Conservation (phyloP, 1,140 invertebrate genomes). For the Ips nitidus region DNA sequence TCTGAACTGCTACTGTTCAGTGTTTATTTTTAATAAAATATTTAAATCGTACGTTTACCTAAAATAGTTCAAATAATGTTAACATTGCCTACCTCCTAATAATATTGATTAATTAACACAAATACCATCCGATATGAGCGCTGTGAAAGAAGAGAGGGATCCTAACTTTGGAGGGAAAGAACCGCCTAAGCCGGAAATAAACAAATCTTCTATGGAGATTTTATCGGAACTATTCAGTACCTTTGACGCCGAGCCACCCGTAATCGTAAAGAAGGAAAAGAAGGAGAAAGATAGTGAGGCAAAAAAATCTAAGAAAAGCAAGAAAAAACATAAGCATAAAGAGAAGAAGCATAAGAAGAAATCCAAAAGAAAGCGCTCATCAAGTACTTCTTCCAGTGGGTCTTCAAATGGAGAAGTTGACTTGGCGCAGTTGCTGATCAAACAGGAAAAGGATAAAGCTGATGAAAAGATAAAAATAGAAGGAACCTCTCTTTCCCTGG, state of each 20-base stretch:
- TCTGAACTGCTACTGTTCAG: too few species aligned
- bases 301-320: conserved; percentile 61
- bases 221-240: conserved; percentile 75
- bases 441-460: conserved; percentile 44
- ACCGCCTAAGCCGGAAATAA: conserved; percentile 12
- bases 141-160: conserved; percentile 14
- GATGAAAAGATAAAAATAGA: conserved; percentile 47
- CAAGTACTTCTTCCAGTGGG: conserved; percentile 34
- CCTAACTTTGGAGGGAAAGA: conserved; percentile 15
- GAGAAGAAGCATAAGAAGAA: conserved; percentile 56
- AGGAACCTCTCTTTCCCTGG: conserved; percentile 38
- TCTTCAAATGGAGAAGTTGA: conserved; percentile 43
- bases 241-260: conserved; percentile 65
- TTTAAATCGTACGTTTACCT: too few species aligned
- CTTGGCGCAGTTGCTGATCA: conserved; percentile 47
- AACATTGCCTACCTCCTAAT: too few species aligned
- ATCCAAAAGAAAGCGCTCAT: conserved; percentile 44
- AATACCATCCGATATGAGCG: neutral
- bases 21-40: too few species aligned
- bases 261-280: conserved; percentile 61
- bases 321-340: conserved; percentile 58
- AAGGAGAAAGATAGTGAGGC: conserved; percentile 57
- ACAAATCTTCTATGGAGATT: conserved; percentile 70
- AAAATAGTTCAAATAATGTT: too few species aligned
- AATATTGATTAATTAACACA: too few species aligned